A percentile compares a stretch with the other conserved stretches of the same genome.
phyloP scores from a whole-genome alignment of 2,797 vertebrate genomes.

The Botia almorhae region DNA sequence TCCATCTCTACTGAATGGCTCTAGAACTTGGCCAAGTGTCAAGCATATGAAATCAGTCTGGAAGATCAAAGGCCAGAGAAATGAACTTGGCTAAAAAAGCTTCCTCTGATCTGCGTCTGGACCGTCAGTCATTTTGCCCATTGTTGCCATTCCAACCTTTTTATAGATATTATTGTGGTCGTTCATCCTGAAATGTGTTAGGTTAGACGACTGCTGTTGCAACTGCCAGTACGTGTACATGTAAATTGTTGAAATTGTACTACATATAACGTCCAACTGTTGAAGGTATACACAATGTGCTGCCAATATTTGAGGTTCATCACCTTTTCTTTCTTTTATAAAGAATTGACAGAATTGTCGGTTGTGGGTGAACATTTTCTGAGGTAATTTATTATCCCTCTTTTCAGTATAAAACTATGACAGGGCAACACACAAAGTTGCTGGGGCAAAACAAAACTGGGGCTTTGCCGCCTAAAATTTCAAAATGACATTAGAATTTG shows the following conservation, averaged over 20 bases:
- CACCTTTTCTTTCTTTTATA: no score
- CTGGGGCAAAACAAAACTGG: not conserved
- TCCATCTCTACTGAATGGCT: constrained; percentile 34
- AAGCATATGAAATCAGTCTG: constrained; percentile 64
- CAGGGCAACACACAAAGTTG: not conserved
- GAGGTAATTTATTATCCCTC: not conserved
- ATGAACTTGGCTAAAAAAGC: constrained; percentile 30
- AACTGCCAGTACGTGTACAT: not conserved
- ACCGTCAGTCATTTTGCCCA: constrained; percentile 50
- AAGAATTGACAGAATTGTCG: not conserved
- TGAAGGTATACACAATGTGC: not conserved
- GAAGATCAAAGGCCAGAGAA: constrained; percentile 64
- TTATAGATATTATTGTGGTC: constrained; percentile 43
- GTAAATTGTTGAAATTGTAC: not conserved
- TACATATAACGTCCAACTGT: not conserved
- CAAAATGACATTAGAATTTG: no score
- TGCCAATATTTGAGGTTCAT: not conserved
- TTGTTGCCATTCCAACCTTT: constrained; percentile 17
- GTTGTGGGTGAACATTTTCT: not conserved
- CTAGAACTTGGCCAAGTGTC: constrained; percentile 46
- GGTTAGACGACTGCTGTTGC: not conserved
- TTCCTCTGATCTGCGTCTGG: constrained; percentile 64
- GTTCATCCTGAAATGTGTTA: not conserved
- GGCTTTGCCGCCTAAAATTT: no score
- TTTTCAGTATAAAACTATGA: not conserved